Evolutionary conservation across 2,888 invertebrate genomes (phyloP), one percentile per base, ranked within the genome.

Genomic region (Branchellion lobata): DNA sequence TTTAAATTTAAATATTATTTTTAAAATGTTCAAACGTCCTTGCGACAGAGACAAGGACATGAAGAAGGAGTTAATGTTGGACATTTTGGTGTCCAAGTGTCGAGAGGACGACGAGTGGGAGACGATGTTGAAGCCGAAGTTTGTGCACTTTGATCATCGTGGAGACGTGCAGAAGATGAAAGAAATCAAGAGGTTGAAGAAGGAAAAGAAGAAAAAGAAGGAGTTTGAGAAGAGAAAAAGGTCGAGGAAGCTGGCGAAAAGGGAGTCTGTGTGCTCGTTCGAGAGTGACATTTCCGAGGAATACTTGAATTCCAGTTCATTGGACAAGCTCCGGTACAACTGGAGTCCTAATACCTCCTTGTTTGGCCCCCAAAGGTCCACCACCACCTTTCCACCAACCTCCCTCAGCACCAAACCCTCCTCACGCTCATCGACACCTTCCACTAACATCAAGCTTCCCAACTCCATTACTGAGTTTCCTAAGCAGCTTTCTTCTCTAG

Each of bases 21-120:
- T n/a, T n/a, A n/a, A n/a, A n/a, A n/a, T n/a, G n/a, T n/a, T n/a
- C n/a, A n/a, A n/a, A n/a, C n/a, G n/a, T n/a, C n/a, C n/a, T n/a
- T n/a, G n/a, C n/a, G n/a, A n/a, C 24, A 57, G 61, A 57, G 24
- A 57, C 61, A 57, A 57, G 21, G n/a, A n/a, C n/a, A n/a, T n/a
- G 14, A 57, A 57, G 61, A 57, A 57, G 21, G 61, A 57, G 21
- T 18, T 57, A 24, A 57, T 57, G 61, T n/a, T 57, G 24, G 61
- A 57, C 24, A 24, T 57, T 18, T n/a, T 57, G 61, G 61, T 57
- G 61, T 57, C 61, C 14, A 57, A 57, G 21, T 57, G 61, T 57
- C 61, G 61, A 3, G 61, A 57, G 21, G 61, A 57, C 21, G 61
- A 57, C 21, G 61, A 57, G 61, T 57, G 61, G 61, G 61, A 57